Evolutionary conservation across 2,888 invertebrate species (phyloP), one percentile per base, ranked within the genome.

Genomic region (Pterobdella sp.): DNA sequence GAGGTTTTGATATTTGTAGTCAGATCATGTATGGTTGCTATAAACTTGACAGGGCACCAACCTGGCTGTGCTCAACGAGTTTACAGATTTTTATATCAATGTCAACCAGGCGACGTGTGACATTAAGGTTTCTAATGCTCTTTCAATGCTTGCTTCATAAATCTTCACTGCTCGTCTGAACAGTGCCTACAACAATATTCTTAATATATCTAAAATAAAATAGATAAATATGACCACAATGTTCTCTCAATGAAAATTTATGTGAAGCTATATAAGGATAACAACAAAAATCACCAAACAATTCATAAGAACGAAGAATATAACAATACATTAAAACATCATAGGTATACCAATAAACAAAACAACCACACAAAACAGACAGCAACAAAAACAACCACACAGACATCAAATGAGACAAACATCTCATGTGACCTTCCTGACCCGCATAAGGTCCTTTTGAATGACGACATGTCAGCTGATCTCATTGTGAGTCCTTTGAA

Each of bases 41-140:
- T n/a, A n/a, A n/a, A n/a, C n/a, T n/a, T n/a, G n/a, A 35, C 65
- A 74, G 74, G 74, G 74, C 18, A 26, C 52, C n/a, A 52, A 72
- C 56, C 4, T 74, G 66, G 56, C 37, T 14, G 37, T 70, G 35
- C 49, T 74, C n/a, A 10, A 60, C 7, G 10, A 31, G 22, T 66
- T 67, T 56, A 74, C 64, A 1, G 74, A 74, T 42, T 36, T 72
- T 49, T 67, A 26, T 1, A 56, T 74, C 35, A 42, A 35, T 22
- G 42, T 74, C 63, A 66, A 52, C 31, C 66, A 63, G 7, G 49
- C 31, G 32, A 66, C 72, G 68, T 74, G 74, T 36, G 22, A 1
- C 18, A 52, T 37, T 34, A 32, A 66, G 26, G 37, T 42, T 14
- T 42, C 49, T 37, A n/a, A n/a, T n/a, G n/a, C n/a, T n/a, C n/a